Evolutionary conservation across 2,797 vertebrate genomes (phyloP), one percentile per base, ranked within the genome.

Genomic region (Pygocentrus nattereri): DNA sequence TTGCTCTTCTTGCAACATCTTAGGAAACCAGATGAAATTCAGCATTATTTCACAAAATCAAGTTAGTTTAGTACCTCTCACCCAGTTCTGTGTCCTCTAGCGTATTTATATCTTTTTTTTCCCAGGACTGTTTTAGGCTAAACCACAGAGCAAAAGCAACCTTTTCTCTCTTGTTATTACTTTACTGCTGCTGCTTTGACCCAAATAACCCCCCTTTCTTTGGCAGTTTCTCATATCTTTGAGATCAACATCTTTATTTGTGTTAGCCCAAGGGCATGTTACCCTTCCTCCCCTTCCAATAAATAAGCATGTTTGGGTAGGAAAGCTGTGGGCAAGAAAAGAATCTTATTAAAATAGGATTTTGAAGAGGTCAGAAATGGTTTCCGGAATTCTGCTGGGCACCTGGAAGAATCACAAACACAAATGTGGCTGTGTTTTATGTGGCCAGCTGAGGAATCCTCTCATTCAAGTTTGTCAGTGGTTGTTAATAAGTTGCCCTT

Each of bases 331-430:
- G 69, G 50, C 19, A 67, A 34, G 18, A 70, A 47, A 74, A n/a
- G n/a, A 38, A 27, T 70, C 61, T 79, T 76, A 84, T 82, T 71
- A 85, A 78, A 75, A 19, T 19, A 52, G 58, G 78, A 86, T 79
- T 65, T 58, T 21, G 18, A 68, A 16, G 19, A 21, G 58, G 74
- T 65, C 47, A 76, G 52, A 78, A 85, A 81, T 71, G 52, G 50
- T 83, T 58, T 85, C 64, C 72, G 49, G 49, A 74, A 62, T 74
- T 76, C 52, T 44, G 21, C 54, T 13, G 16, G 23, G 31, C 52
- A 72, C 70, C 71, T 76, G 72, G 62, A 38, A 73, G 65, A 73
- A 7, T 61, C 41, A 70, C 38, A 76, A 30, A 23, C 31, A 62
- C 13, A 71, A 59, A 79, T 49, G 61, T 64, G 71, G 71, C 30